phyloP scores from a whole-genome alignment of 2,113 vertebrate genomes.

The Periophthalmodon schlosseri region DNA sequence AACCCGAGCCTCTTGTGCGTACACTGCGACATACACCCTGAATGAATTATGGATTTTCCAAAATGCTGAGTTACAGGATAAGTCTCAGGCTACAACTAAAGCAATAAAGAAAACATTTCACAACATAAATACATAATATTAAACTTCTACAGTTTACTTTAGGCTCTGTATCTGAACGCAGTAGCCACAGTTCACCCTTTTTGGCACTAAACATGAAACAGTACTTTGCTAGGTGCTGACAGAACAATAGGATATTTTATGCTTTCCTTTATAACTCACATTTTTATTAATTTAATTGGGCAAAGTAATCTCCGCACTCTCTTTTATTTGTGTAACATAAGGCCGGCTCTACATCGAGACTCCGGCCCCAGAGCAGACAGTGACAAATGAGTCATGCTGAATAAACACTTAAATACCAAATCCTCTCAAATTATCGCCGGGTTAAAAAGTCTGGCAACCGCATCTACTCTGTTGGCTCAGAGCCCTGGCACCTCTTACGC shows the following conservation, averaged over 20 bases:
- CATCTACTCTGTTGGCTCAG: conserved; percentile 12
- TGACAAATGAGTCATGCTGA: conserved; percentile 31
- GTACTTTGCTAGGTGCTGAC: conserved; percentile 1
- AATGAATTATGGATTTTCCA: not conserved
- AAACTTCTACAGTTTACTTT: too few relatives aligned
- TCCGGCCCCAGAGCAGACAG: conserved; percentile 33
- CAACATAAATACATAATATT: not conserved
- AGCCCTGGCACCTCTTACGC: conserved; percentile 7
- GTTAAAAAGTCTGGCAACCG: conserved; percentile 46
- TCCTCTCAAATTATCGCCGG: conserved; percentile 40
- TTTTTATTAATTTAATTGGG: conserved; percentile 28
- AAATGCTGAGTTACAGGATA: not conserved
- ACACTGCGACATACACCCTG: not conserved
- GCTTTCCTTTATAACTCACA: not conserved
- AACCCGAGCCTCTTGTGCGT: too few relatives aligned
- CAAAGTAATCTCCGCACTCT: not conserved
- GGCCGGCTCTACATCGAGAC: conserved; percentile 10
- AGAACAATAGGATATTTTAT: not conserved
- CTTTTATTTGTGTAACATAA: conserved; percentile 2
- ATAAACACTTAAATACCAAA: conserved; percentile 16
- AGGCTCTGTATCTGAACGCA: too few relatives aligned
- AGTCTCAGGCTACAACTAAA: too few relatives aligned
- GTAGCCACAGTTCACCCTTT: conserved; percentile 2
- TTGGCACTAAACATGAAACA: not conserved
- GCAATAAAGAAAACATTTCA: not conserved